Base-by-base conservation (phyloP, 1,140 invertebrate genomes). In the Zaprionus ghesquierei region DNA sequence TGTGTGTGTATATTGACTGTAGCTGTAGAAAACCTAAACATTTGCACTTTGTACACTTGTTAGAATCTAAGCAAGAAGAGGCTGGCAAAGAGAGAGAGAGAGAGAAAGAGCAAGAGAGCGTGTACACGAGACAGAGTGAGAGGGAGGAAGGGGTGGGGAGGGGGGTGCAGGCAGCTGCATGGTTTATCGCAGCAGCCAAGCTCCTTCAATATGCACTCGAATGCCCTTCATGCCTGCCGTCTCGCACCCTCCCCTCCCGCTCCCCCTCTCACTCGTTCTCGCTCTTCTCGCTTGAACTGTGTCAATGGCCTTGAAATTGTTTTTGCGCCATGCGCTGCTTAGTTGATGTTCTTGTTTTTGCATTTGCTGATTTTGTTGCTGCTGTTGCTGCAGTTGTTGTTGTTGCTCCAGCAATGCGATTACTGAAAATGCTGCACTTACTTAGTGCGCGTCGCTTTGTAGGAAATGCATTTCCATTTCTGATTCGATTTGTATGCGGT, bases 251-350 rank as follows among this genome's bases (percentile, higher is more conserved):
- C n/a, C 60, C 65, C 59, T 51, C 31, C 27, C 20, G 27, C 46
- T 41, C 38, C 10, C 49, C 25, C 51, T 29, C 31, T 29, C 29
- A 8, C 35, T 41, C 53, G 33, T 31, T 31, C 29, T 27, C 51
- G 41, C 58, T 72, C 70, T 81, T 81, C 68, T 78, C 81, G 78
- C 75, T 78, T 73, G 66, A 86, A 86, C 74, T 86, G 75, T 86
- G 81, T 77, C 81, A 86, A 80, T 78, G 81, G 81, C 81, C 81
- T 86, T 86, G 81, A 86, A 86, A 86, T 86, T 86, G 81, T 86
- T 86, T 86, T 86, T 75, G 72, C 72, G 54, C 72, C 66, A 75
- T 62, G 72, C 68, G 81, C 78, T 69, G 66, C 74, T 84, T 66
- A 81, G 81, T 80, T 77, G 60, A 62, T 71, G 74, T 76, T 72